Evolutionary conservation across 2,888 invertebrate genomes (phyloP).

Genomic region (Polylopha cassiicola): DNA sequence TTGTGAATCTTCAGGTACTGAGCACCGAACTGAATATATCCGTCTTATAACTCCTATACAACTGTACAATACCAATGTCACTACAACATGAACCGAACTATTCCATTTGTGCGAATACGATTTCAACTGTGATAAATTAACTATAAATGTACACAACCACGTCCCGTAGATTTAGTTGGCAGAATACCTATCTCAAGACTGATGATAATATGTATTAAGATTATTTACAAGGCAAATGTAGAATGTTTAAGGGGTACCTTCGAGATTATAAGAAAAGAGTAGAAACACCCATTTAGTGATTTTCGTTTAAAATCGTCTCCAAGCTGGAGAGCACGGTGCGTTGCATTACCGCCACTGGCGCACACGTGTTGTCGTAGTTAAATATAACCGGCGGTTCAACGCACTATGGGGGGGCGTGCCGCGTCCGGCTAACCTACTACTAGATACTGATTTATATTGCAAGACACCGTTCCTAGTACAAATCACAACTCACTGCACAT

Average conservation of each 20-base stretch:
- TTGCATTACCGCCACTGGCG: conserved; percentile 39
- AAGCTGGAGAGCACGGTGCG: conserved; percentile 52
- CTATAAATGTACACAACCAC: no score
- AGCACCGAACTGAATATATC: conserved; percentile 39
- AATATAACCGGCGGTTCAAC: conserved; percentile 73
- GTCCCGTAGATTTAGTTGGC: no score
- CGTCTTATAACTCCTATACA: conserved; percentile 36
- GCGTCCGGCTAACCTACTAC: conserved; percentile 64
- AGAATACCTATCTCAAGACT: no score
- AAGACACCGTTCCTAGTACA: no score
- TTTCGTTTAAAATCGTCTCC: conserved; percentile 43
- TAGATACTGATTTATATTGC: conserved; percentile 29
- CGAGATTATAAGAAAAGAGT: no score
- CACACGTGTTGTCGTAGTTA: conserved; percentile 72
- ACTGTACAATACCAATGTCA: conserved; percentile 30
- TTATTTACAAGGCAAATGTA: no score
- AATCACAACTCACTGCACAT: no score
- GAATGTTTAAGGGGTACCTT: no score
- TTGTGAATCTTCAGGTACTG: conserved; percentile 64
- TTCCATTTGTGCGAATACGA: conserved; percentile 17
- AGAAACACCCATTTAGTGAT: no score
- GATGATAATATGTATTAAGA: no score
- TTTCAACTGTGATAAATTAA: no score
- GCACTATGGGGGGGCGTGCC: conserved; percentile 55
- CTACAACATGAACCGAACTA: conserved; percentile 40